Conservation (phyloP, 2,113 vertebrate species). For the Salvelinus alpinus region DNA sequence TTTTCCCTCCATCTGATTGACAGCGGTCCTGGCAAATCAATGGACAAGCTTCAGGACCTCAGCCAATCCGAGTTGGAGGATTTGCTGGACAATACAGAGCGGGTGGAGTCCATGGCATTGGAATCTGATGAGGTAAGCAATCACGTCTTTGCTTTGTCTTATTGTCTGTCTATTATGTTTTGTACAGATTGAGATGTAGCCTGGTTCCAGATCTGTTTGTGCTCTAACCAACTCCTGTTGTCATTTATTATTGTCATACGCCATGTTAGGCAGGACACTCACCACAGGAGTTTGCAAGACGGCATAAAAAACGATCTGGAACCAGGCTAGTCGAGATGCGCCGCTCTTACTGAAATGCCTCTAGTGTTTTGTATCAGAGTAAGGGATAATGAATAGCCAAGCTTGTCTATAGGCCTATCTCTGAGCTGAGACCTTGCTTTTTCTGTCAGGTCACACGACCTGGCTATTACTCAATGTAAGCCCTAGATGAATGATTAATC, state of each 20-base stretch:
- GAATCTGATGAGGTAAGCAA: constrained; percentile 78
- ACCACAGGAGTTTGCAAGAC: too few species aligned
- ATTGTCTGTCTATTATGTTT: neutral
- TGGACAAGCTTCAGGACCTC: constrained; percentile 80
- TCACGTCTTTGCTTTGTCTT: neutral
- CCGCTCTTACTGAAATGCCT: neutral
- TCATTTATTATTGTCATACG: too few species aligned
- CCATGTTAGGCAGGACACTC: too few species aligned
- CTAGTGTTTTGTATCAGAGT: too few species aligned
- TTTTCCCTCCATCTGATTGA: constrained; percentile 24
- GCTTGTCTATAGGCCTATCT: neutral
- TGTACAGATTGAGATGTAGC: neutral
- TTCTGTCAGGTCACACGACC: too few species aligned
- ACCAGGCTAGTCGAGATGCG: neutral
- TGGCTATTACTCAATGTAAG: too few species aligned
- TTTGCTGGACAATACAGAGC: constrained; percentile 73
- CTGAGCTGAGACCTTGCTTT: too few species aligned
- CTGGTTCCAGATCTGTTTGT: too few species aligned
- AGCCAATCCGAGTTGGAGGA: constrained; percentile 78
- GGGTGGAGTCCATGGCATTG: constrained; percentile 75
- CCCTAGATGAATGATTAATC: too few species aligned
- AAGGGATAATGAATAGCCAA: neutral
- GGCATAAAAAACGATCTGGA: too few species aligned
- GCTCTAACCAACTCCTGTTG: too few species aligned
- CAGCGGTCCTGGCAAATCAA: constrained; percentile 77